phyloP scores from a whole-genome alignment of 2,113 vertebrate genomes.

The Actenoides lindsayi region DNA sequence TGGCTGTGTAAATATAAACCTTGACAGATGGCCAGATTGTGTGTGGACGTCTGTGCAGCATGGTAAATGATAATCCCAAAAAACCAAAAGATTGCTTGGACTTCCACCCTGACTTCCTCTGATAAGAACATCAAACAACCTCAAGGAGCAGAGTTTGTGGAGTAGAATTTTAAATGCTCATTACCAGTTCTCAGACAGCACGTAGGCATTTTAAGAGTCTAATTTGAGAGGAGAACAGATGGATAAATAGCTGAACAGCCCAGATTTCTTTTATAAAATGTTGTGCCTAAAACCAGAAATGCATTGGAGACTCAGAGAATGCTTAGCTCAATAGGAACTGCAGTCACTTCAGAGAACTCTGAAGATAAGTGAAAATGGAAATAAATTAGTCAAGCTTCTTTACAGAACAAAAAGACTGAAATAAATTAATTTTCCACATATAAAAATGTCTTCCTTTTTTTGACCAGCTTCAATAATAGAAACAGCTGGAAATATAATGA shows the following conservation, averaged over 20 bases:
- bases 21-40: background rate
- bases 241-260: background rate
- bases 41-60: background rate
- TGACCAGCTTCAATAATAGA: background rate
- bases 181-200: background rate
- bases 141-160: background rate
- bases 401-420: background rate
- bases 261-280: background rate
- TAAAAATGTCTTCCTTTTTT: background rate
- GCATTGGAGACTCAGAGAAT: background rate
- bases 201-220: background rate
- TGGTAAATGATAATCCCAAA: background rate
- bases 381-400: background rate
- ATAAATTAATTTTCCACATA: background rate
- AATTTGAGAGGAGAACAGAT: background rate
- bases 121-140: background rate
- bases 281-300: background rate
- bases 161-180: conserved; percentile 28
- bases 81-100: background rate
- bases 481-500: background rate
- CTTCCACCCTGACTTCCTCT: background rate
- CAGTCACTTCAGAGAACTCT: background rate
- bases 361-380: background rate
- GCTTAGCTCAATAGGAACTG: background rate
- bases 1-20: background rate